phyloP scores from a whole-genome alignment of 2,113 vertebrate genomes.

The Psettodes erumei region DNA sequence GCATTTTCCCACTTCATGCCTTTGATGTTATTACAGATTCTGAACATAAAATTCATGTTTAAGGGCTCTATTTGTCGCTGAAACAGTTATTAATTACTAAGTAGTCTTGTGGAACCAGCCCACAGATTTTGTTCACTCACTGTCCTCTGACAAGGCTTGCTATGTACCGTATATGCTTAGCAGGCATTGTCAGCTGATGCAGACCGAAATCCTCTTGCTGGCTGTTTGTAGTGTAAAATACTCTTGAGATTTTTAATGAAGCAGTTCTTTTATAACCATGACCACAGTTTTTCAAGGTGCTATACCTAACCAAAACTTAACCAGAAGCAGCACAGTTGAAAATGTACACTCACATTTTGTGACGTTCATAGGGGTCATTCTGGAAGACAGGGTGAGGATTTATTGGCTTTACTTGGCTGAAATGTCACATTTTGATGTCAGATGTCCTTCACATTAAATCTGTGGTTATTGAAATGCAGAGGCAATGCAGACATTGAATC shows the following conservation, averaged over 20 bases:
- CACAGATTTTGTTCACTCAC: not conserved
- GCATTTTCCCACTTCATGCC: conserved; percentile 27
- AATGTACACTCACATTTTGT: not conserved
- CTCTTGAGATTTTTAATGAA: too few species aligned
- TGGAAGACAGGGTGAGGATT: not conserved
- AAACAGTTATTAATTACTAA: conserved; percentile 9
- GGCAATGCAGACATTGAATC: not conserved
- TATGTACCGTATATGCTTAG: not conserved
- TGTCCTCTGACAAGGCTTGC: not conserved
- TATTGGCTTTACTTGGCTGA: not conserved
- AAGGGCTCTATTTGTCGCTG: not conserved
- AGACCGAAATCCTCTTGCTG: too few species aligned
- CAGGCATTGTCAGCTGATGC: not conserved
- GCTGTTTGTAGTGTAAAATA: too few species aligned
- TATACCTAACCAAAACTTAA: not conserved
- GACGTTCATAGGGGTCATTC: not conserved
- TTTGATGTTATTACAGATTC: conserved; percentile 37
- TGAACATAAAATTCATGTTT: conserved; percentile 13
- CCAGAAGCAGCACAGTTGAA: not conserved
- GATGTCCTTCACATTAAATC: too few species aligned
- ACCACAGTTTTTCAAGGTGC: not conserved
- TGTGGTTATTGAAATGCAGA: not conserved
- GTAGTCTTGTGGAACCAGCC: conserved; percentile 3
- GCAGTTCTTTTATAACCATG: not conserved
- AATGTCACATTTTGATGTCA: not conserved